Conservation (phyloP, 2,113 vertebrate genomes). For the Chinchilla lanigera region DNA sequence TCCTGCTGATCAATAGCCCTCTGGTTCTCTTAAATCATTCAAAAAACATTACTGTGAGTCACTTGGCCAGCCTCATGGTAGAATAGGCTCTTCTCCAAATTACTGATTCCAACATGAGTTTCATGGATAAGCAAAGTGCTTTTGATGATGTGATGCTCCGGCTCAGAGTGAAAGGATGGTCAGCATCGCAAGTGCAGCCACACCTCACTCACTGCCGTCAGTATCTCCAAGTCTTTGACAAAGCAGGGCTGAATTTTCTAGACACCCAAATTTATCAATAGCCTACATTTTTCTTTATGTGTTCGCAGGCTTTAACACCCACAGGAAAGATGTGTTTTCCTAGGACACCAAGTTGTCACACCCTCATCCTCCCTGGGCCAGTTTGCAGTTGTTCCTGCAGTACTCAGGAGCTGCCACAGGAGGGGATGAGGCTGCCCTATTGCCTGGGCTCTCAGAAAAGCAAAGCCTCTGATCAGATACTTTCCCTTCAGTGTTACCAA, state of each 20-base stretch:
- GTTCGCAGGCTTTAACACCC: neutral
- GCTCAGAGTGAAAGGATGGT: neutral
- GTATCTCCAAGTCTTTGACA: neutral
- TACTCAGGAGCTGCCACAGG: constrained; percentile 48
- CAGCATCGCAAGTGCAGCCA: accelerated
- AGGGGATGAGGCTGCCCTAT: constrained; percentile 10
- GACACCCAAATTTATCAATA: neutral
- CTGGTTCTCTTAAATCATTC: constrained; percentile 39
- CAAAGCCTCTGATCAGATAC: neutral
- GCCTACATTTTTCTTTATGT: accelerated
- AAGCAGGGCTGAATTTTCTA: neutral
- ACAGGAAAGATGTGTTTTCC: accelerated
- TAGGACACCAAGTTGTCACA: accelerated
- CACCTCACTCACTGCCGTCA: neutral
- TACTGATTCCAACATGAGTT: neutral
- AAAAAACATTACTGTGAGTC: neutral
- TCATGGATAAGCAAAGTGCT: neutral
- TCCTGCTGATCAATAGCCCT: neutral
- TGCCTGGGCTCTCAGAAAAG: neutral
- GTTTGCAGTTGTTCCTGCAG: neutral
- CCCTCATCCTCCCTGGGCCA: accelerated
- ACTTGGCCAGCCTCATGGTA: neutral
- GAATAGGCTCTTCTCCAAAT: neutral
- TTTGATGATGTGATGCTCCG: neutral
- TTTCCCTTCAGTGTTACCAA: neutral